Evolutionary conservation across 1,140 invertebrate species (phyloP).

Genomic region (Rhyzopertha dominica): DNA sequence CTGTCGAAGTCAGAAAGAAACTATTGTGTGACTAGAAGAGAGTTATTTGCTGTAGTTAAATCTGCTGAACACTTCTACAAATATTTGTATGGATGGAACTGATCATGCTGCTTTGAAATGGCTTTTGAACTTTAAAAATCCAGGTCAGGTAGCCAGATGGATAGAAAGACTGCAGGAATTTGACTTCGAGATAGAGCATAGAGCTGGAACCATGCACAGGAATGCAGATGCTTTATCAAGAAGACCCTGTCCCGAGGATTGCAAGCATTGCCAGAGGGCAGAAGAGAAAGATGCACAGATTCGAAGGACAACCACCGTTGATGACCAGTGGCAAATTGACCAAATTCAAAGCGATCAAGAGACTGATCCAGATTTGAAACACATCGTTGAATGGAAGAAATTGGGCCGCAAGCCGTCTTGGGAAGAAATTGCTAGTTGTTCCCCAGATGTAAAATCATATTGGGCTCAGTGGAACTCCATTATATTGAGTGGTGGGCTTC

Average conservation of each 20-base stretch:
- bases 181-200: constrained; percentile 21
- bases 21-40: constrained; percentile 28
- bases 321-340: no score
- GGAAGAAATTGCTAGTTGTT: background rate
- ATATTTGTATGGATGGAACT: constrained; percentile 24
- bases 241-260: constrained; percentile 18
- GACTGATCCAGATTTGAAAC: no score
- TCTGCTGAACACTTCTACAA: constrained; percentile 26
- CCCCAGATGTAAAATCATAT: background rate
- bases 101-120: constrained; percentile 34
- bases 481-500: no score
- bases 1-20: constrained; percentile 39
- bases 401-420: background rate
- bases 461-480: background rate
- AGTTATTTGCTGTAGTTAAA: constrained; percentile 29
- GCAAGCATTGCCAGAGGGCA: constrained; percentile 7
- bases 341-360: no score
- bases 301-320: no score
- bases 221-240: constrained; percentile 24
- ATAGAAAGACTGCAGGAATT: constrained; percentile 18
- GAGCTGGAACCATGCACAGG: constrained; percentile 15
- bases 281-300: background rate
- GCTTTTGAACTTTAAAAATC: constrained; percentile 31
- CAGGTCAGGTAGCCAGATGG: constrained; percentile 24
- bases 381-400: background rate